Conservation (phyloP, 2,113 vertebrate species). For the Neogobius melanostomus region DNA sequence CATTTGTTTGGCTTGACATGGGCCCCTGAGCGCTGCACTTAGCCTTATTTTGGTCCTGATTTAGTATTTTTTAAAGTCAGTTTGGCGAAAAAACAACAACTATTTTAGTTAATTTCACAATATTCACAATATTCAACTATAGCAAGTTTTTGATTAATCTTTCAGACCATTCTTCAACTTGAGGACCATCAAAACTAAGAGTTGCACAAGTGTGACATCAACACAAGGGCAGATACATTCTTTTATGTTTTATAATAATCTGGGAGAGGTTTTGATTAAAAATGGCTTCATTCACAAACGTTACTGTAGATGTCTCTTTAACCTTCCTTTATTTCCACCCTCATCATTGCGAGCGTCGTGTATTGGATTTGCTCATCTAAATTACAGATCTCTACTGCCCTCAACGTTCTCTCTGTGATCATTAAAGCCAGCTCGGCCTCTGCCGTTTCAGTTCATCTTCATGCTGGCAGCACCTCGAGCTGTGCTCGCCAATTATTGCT, state of each 20-base stretch:
- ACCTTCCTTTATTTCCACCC: constrained; percentile 9
- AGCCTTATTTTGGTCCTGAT: neutral
- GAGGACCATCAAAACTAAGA: too few species aligned
- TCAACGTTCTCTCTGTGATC: constrained; percentile 20
- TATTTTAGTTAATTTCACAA: too few species aligned
- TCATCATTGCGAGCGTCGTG: neutral
- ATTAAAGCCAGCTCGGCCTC: constrained; percentile 22
- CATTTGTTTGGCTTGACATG: too few species aligned
- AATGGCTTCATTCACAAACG: constrained; percentile 1
- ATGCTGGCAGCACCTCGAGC: constrained; percentile 41
- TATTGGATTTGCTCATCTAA: constrained; percentile 31
- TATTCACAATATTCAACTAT: too few species aligned
- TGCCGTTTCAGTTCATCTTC: constrained; percentile 37
- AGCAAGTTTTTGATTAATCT: too few species aligned
- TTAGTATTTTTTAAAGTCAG: neutral
- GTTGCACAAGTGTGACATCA: too few species aligned
- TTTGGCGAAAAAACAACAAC: too few species aligned
- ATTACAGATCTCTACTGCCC: constrained; percentile 17
- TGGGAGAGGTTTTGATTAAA: constrained; percentile 2
- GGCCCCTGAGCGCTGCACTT: too few species aligned
- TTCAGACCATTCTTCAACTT: too few species aligned
- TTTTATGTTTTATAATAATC: neutral
- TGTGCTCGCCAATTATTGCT: constrained; percentile 62
- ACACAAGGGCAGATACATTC: constrained; percentile 1
- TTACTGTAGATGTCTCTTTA: constrained; percentile 7